These are phyloP conservation scores for Phenacoccus solenopsis DNA, from an alignment of 1,140 invertebrate species.

Conservation along the genomic window DNA sequence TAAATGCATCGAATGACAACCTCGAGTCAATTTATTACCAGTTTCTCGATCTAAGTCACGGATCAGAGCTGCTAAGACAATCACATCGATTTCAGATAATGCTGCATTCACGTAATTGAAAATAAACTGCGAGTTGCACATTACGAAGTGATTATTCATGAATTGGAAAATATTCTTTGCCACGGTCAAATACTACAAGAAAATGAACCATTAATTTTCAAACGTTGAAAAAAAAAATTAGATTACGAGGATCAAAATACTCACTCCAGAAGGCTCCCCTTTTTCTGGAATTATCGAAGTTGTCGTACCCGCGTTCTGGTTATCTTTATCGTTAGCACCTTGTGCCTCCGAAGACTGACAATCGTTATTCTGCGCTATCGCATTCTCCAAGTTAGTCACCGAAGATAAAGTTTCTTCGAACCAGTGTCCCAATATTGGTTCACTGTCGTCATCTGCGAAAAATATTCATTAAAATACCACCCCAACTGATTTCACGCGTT, in stretches of 20 bases:
- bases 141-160: slow-evolving; percentile 53
- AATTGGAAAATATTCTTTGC: slow-evolving; percentile 66
- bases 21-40: slow-evolving; percentile 40
- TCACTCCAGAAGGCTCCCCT: slow-evolving; percentile 75
- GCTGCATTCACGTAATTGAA: slow-evolving; percentile 45
- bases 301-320: slow-evolving; percentile 21
- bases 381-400: slow-evolving; percentile 29
- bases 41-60: slow-evolving; percentile 76
- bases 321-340: slow-evolving; percentile 23
- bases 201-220: background rate
- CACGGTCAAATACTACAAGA: slow-evolving; percentile 57
- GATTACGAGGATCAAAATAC: slow-evolving; percentile 31
- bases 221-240: background rate
- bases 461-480: background rate
- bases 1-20: background rate
- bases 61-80: slow-evolving; percentile 66
- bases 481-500: background rate
- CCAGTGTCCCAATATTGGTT: slow-evolving; percentile 81
- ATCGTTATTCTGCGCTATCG: slow-evolving; percentile 42
- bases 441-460: slow-evolving; percentile 59
- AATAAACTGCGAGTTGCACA: slow-evolving; percentile 44
- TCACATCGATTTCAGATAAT: slow-evolving; percentile 62
- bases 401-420: slow-evolving; percentile 75
- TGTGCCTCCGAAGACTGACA: slow-evolving; percentile 25
- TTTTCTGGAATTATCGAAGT: slow-evolving; percentile 55